phyloP scores from a whole-genome alignment of 2,888 invertebrate genomes.

The Dynastes hyllus region DNA sequence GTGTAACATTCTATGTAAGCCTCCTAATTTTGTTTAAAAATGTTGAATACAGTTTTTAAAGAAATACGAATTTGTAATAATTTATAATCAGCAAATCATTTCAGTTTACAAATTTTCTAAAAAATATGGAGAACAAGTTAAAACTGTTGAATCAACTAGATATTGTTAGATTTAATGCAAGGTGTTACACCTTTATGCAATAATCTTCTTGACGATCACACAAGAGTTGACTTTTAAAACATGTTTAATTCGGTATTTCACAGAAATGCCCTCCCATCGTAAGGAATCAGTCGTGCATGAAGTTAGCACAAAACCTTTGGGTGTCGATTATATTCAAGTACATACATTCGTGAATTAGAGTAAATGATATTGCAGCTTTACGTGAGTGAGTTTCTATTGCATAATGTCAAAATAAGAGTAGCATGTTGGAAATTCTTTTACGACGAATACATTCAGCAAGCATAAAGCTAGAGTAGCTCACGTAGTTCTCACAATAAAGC shows the following conservation, averaged over 20 bases:
- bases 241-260: background rate
- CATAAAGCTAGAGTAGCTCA: slow-evolving; percentile 30
- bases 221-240: background rate
- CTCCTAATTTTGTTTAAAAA: too few relatives aligned
- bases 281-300: slow-evolving; percentile 31
- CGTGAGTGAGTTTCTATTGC: slow-evolving; percentile 21
- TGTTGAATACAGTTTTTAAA: too few relatives aligned
- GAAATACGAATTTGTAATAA: too few relatives aligned
- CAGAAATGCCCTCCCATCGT: background rate
- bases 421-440: slow-evolving; percentile 33
- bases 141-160: too few relatives aligned
- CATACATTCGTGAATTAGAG: slow-evolving; percentile 40
- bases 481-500: slow-evolving; percentile 39
- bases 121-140: too few relatives aligned
- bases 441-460: background rate
- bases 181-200: too few relatives aligned
- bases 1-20: too few relatives aligned
- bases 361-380: slow-evolving; percentile 42
- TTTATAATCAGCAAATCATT: too few relatives aligned
- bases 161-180: too few relatives aligned
- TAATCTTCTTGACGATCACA: too few relatives aligned
- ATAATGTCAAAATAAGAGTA: slow-evolving; percentile 46
- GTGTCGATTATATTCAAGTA: slow-evolving; percentile 13
- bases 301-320: slow-evolving; percentile 22
- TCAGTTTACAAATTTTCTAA: too few relatives aligned